These are phyloP conservation scores for Dryomyza anilis DNA, from an alignment of 2,888 invertebrate species.

Conservation along the genomic window DNA sequence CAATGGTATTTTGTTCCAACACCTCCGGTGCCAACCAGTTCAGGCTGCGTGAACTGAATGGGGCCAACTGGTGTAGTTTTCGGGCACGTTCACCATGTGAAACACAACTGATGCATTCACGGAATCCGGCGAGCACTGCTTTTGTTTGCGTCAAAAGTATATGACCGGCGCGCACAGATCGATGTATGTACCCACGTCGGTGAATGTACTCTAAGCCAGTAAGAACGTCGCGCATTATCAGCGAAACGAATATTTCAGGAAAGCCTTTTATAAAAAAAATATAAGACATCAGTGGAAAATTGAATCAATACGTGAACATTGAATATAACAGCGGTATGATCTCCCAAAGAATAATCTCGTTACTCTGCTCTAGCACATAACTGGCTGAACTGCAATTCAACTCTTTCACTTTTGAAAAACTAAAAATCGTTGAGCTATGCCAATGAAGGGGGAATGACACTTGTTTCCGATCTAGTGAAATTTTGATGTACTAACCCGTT, in stretches of 20 bases:
- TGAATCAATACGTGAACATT: neutral
- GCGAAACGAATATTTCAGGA: slow-evolving; percentile 79
- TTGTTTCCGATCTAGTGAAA: too few relatives aligned
- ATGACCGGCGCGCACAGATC: slow-evolving; percentile 83
- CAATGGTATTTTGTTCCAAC: slow-evolving; percentile 84
- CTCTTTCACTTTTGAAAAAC: too few relatives aligned
- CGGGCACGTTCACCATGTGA: slow-evolving; percentile 73
- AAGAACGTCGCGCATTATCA: slow-evolving; percentile 79
- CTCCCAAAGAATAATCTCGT: too few relatives aligned
- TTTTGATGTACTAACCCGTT: slow-evolving; percentile 42
- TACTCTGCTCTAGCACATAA: too few relatives aligned
- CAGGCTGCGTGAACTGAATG: slow-evolving; percentile 67
- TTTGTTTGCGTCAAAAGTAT: slow-evolving; percentile 74
- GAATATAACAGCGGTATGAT: too few relatives aligned
- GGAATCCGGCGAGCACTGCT: slow-evolving; percentile 78
- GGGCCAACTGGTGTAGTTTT: slow-evolving; percentile 77
- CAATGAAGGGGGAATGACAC: too few relatives aligned
- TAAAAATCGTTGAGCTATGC: too few relatives aligned
- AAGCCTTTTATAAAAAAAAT: slow-evolving; percentile 64
- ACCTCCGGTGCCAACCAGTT: slow-evolving; percentile 94
- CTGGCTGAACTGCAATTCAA: too few relatives aligned
- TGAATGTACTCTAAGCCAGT: slow-evolving; percentile 83
- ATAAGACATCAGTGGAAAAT: neutral
- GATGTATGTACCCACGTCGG: slow-evolving; percentile 81
- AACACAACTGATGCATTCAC: slow-evolving; percentile 77